phyloP scores from a whole-genome alignment of 2,888 invertebrate species.

The Pseudococcus jackbeardsleyi region DNA sequence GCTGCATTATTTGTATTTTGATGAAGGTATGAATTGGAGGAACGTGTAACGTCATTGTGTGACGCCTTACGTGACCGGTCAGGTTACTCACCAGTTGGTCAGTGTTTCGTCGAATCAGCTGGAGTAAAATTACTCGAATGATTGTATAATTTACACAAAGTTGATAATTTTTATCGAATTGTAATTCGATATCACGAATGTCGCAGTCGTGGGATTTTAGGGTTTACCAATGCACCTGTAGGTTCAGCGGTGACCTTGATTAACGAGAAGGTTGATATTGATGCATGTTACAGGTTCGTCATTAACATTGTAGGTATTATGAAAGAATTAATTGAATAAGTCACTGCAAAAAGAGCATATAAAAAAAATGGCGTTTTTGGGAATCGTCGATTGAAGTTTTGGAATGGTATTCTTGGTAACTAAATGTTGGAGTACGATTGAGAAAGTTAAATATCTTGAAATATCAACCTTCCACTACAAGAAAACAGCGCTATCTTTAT shows the following conservation, averaged over 20 bases:
- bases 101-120: neutral
- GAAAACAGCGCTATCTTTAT: too few species aligned
- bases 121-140: neutral
- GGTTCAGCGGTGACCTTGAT: neutral
- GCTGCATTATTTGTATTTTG: neutral
- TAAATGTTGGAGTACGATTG: too few species aligned
- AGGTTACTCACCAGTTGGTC: neutral
- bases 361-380: too few species aligned
- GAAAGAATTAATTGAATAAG: too few species aligned
- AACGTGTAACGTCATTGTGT: neutral
- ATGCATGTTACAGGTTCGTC: too few species aligned
- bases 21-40: conserved; percentile 6
- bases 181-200: neutral
- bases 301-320: too few species aligned
- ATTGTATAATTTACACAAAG: neutral
- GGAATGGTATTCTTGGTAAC: too few species aligned
- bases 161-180: neutral
- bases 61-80: neutral
- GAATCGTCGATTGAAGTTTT: too few species aligned
- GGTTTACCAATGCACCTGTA: neutral
- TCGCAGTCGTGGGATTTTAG: neutral
- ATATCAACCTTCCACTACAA: too few species aligned
- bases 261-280: too few species aligned
- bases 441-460: too few species aligned
- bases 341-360: too few species aligned